These are phyloP conservation scores for Dendrolimus kikuchii DNA, from an alignment of 1,140 invertebrate species.

Conservation along the genomic window DNA sequence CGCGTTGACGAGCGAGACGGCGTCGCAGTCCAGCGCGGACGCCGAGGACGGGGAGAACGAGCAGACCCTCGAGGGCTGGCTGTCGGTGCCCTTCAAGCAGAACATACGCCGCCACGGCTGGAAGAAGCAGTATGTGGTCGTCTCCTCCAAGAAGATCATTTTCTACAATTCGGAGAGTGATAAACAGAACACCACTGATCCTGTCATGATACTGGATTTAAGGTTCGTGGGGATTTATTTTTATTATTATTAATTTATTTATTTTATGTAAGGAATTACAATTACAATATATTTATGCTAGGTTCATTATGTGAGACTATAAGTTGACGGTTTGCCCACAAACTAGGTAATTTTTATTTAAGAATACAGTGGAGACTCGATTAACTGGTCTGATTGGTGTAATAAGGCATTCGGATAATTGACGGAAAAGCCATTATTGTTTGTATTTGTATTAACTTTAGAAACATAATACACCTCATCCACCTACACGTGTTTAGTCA, in stretches of 20 bases:
- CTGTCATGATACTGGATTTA: constrained; percentile 94
- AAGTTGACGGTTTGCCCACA: no score
- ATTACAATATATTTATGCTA: no score
- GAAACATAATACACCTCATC: neutral
- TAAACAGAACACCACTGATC: constrained; percentile 93
- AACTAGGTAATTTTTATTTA: no score
- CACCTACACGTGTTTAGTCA: neutral
- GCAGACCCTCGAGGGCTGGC: constrained; percentile 93
- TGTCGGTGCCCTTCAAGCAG: constrained; percentile 95
- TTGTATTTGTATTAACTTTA: constrained; percentile 4
- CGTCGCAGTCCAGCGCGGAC: constrained; percentile 91
- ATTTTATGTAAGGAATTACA: no score
- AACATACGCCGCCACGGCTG: constrained; percentile 96
- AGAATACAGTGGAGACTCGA: no score
- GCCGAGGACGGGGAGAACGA: constrained; percentile 88
- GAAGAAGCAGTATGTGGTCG: constrained; percentile 98
- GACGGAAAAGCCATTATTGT: no score
- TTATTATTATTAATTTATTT: no score
- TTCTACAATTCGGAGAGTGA: constrained; percentile 97
- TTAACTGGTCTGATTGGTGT: no score
- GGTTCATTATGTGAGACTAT: no score
- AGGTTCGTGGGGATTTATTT: constrained; percentile 75
- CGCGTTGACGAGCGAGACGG: constrained; percentile 86
- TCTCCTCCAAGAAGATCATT: constrained; percentile 96
- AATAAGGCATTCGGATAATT: no score